Evolutionary conservation across 2,888 invertebrate genomes (phyloP).

Genomic region (Drosophila stalkeri): DNA sequence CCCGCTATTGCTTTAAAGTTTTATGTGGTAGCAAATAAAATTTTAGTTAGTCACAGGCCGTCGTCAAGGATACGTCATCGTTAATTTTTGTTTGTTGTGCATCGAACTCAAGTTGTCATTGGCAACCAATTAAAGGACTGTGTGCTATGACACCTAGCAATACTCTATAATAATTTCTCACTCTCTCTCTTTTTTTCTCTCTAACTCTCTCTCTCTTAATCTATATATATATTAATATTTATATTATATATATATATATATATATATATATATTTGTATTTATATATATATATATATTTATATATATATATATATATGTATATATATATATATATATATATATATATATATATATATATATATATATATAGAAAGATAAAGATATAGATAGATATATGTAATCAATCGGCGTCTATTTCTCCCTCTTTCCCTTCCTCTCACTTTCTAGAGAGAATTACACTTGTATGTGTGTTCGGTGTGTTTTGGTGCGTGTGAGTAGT

Average conservation of each 20-base stretch:
- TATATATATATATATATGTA: too few species aligned
- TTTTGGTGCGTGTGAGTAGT: slow-evolving; percentile 14
- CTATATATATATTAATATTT: too few species aligned
- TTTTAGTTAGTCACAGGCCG: slow-evolving; percentile 85
- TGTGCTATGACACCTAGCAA: neutral
- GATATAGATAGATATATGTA: too few species aligned
- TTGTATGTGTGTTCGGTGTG: slow-evolving; percentile 3
- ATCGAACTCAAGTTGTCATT: slow-evolving; percentile 57
- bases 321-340: too few species aligned
- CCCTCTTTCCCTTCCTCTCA: neutral
- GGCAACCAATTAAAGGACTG: slow-evolving; percentile 45
- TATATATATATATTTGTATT: too few species aligned
- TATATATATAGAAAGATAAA: too few species aligned
- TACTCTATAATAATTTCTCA: neutral
- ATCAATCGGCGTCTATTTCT: too few species aligned
- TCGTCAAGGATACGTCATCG: slow-evolving; percentile 85
- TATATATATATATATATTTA: too few species aligned
- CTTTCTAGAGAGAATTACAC: neutral
- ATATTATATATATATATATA: too few species aligned
- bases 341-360: too few species aligned
- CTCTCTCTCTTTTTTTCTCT: neutral
- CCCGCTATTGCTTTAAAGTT: slow-evolving; percentile 76
- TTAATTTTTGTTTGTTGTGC: slow-evolving; percentile 69
- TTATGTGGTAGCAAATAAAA: slow-evolving; percentile 84
- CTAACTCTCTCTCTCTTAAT: neutral